Evolutionary conservation across 53 echinoderm and acorn worm species (phyloP).

Genomic region (Holothuria leucospilota): DNA sequence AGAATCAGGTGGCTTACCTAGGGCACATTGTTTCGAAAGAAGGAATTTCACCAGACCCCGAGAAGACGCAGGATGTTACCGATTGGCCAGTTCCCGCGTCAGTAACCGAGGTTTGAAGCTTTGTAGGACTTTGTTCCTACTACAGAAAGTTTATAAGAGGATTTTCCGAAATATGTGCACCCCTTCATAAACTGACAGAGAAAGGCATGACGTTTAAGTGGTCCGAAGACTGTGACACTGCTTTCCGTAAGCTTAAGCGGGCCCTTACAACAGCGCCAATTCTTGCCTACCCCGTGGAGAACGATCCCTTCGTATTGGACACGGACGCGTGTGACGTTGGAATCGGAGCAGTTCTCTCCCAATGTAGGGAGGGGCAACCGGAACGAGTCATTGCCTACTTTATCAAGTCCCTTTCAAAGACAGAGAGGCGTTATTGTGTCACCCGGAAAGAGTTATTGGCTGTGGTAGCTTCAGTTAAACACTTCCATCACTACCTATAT

Average conservation of each 20-base stretch:
- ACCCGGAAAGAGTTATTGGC: conserved; percentile 45
- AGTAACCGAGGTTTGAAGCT: conserved; percentile 41
- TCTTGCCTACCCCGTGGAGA: conserved; percentile 11
- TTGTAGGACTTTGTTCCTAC: conserved; percentile 49
- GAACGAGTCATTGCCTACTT: conserved; percentile 52
- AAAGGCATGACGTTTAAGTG: conserved; percentile 31
- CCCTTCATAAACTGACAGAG: conserved; percentile 51
- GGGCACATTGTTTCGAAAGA: conserved; percentile 49
- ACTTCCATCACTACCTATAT: conserved; percentile 61
- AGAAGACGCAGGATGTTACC: conserved; percentile 9
- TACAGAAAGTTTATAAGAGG: conserved; percentile 52
- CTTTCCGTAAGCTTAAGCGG: conserved; percentile 45
- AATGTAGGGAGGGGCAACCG: conserved; percentile 20
- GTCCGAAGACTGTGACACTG: conserved; percentile 46
- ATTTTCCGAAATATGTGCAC: conserved; percentile 51
- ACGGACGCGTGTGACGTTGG: conserved; percentile 59
- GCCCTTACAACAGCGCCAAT: conserved; percentile 22
- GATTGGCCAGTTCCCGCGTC: conserved; percentile 42
- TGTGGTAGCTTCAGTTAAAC: conserved; percentile 11
- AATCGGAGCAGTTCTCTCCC: conserved; percentile 49
- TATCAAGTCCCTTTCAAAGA: conserved; percentile 28
- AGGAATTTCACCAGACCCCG: conserved; percentile 27
- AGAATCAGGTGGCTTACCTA: conserved; percentile 53
- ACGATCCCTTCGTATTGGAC: conserved; percentile 39
- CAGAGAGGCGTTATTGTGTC: conserved; percentile 59